Evolutionary conservation across 2,113 vertebrate species (phyloP), one percentile per base, ranked within the genome.

Genomic region (Nothocercus julius): DNA sequence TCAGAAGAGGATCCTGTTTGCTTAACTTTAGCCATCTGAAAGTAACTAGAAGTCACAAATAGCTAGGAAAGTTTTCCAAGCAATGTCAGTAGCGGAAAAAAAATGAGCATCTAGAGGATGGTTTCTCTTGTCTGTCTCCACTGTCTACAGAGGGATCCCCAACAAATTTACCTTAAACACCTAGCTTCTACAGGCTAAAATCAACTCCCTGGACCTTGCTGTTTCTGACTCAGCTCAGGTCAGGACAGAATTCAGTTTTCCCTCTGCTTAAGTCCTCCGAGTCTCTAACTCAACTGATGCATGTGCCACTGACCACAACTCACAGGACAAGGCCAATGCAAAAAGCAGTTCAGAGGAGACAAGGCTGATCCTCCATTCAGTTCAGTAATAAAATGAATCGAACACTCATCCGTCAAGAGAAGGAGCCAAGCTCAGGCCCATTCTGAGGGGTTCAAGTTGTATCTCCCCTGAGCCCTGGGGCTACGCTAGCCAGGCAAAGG

Each of bases 291-390:
- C 59, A 45, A 24, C 14, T 25, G 22, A 30, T 51, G 11, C 8
- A 53, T 36, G 27, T 40, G 53, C 49, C 11, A 9, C 27, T 17
- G n/a, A 8, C 51, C 20, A 64, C 28, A 44, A 38, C 28, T 38
- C 0, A 0, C 19, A 30, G 73, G 30, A 30, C 53, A 58, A 89
- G 15, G 7, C 36, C 38, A 12, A 34, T 5, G 13, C 7, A 32
- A 28, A 68, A 13, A 38, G 8, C 30, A 4, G 11, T 66, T 34
- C 27, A 0, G 1, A 63, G 27, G n/a, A 79, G 40, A 3, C 14
- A 20, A 15, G 28, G 2, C 9, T 42, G 40, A 8, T 5, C 72
- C 42, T 85, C n/a, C 45, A 34, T 59, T 36, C 28, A n/a, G 8
- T 32, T 49, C 47, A 47, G 36, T 44, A 22, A 6, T 64, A 27